phyloP scores from a whole-genome alignment of 2,113 vertebrate species.

The Sphaerodactylus townsendi region DNA sequence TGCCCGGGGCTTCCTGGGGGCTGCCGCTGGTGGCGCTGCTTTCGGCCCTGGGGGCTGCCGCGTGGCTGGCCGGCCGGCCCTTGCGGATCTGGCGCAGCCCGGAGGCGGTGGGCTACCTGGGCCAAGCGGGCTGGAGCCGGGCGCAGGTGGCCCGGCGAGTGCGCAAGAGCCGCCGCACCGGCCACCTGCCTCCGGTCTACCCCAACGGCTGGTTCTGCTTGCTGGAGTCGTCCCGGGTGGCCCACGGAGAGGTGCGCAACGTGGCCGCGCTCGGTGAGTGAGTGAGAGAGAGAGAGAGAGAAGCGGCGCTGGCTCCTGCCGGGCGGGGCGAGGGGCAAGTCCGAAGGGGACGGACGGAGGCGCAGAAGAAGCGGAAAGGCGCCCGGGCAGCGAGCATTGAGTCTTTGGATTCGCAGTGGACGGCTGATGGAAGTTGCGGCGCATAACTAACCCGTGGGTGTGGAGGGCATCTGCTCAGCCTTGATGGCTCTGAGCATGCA shows the following conservation, averaged over 20 bases:
- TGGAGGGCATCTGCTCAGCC: too few species aligned
- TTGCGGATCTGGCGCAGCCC: slow-evolving; percentile 68
- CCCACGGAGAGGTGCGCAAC: slow-evolving; percentile 68
- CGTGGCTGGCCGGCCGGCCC: slow-evolving; percentile 69
- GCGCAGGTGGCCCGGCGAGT: slow-evolving; percentile 73
- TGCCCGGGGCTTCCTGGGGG: not conserved
- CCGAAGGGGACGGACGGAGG: not conserved
- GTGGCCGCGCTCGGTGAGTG: slow-evolving; percentile 76
- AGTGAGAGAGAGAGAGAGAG: too few species aligned
- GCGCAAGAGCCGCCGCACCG: slow-evolving; percentile 74
- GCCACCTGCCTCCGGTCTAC: slow-evolving; percentile 78
- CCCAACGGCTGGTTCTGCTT: slow-evolving; percentile 86
- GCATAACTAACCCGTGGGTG: too few species aligned
- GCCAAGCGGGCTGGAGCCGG: slow-evolving; percentile 68
- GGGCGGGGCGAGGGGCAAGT: too few species aligned
- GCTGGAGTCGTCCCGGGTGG: slow-evolving; percentile 76
- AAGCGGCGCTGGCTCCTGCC: too few species aligned
- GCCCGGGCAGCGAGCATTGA: too few species aligned
- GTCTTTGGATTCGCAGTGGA: not conserved
- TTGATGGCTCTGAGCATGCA: too few species aligned
- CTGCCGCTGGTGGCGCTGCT: slow-evolving; percentile 47
- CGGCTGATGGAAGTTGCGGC: not conserved
- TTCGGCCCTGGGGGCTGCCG: not conserved
- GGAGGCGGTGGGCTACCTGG: slow-evolving; percentile 79
- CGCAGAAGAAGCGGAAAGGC: too few species aligned